Percentiles rank a stretch among this genome's conserved stretches.
Evolutionary conservation across 2,113 vertebrate species (phyloP).

Genomic region (Pampusana beccarii): DNA sequence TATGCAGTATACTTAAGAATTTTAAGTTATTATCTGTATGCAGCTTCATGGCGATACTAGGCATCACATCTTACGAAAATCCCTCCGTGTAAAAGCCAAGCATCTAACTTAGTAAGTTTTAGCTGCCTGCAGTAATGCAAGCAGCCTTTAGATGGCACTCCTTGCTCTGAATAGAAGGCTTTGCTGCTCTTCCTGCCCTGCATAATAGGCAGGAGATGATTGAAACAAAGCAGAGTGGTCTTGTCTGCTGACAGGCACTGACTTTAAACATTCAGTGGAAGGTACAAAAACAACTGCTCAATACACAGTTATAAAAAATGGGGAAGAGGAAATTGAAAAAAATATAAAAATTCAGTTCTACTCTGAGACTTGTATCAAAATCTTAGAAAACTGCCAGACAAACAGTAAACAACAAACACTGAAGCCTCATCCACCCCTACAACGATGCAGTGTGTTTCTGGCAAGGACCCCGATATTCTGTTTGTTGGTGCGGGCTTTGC

Average conservation of each 20-base stretch:
- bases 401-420: conserved; percentile 1
- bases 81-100: background rate
- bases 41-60: background rate
- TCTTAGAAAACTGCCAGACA: conserved; percentile 47
- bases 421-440: background rate
- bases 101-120: background rate
- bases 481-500: background rate
- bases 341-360: conserved; percentile 21
- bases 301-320: conserved; percentile 16
- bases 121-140: conserved; percentile 17
- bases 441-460: accelerated
- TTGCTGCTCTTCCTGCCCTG: background rate
- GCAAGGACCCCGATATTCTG: background rate
- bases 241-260: background rate
- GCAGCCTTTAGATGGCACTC: conserved; percentile 63
- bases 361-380: conserved; percentile 52
- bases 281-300: conserved; percentile 12
- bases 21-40: background rate
- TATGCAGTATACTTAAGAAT: background rate
- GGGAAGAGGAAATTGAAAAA: conserved; percentile 39
- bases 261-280: background rate
- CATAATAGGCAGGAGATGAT: background rate
- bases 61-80: background rate
- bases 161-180: conserved; percentile 10
- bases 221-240: background rate